Evolutionary conservation across 2,888 invertebrate species (phyloP), one percentile per base, ranked within the genome.

Genomic region (Anticlea derivata): DNA sequence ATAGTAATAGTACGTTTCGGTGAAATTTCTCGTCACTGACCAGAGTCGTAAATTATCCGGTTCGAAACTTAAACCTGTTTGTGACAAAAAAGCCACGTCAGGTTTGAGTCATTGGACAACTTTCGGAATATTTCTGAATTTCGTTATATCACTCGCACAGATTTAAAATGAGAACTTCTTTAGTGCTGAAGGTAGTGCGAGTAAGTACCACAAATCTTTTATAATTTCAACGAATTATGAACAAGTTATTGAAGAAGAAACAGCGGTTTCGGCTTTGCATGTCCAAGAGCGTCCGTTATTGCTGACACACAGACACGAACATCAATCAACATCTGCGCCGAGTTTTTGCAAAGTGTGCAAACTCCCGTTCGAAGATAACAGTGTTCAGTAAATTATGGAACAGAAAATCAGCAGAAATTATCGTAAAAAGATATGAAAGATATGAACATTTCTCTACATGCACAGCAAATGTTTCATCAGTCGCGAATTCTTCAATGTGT

Each of bases 201-300:
- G 8, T 7, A 27, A 8, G 27, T 10, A 22, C 13, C 13, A 13
- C 12, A 12, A 31, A 17, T 17, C 3, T 7, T 31, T 4, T 31
- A 13, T 31, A 2, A 38, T 38, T 27, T 10, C 12, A 13, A 24
- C 12, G 24, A 13, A 38, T 26, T 26, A 37, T 17, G 57, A 35
- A 60, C 59, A 68, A 69, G 67, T 72, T 71, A 69, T 66, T 66
- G 49, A 51, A 60, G 60, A 64, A 73, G 71, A 75, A 73, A 70
- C 68, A 48, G 55, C 58, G 53, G 57, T 57, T 73, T 68, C 58
- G 53, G 57, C 58, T 73, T 68, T 70, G 65, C 72, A 68, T 70
- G 65, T 61, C 62, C 62, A 61, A 38, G 50, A 45, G 51, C 39
- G 60, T 49, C 62, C 54, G 66, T 63, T 67, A 54, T 27, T 50